Evolutionary conservation across 2,113 vertebrate genomes (phyloP).

Genomic region (Anhinga rufa): DNA sequence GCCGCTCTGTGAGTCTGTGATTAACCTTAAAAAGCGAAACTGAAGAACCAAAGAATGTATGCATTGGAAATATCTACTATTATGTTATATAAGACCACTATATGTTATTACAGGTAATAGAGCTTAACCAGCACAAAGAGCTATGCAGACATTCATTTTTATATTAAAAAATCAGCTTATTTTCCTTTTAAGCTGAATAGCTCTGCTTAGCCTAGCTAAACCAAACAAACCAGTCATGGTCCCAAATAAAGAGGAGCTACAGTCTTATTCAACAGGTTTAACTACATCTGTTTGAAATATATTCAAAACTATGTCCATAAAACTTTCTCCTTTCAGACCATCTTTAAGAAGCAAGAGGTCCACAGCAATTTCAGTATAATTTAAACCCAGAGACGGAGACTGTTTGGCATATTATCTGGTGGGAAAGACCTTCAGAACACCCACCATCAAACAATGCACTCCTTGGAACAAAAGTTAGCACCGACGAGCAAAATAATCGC

Average conservation of each 20-base stretch:
- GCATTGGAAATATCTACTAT: not conserved
- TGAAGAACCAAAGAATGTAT: not conserved
- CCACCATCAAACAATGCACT: not conserved
- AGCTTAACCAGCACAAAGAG: not conserved
- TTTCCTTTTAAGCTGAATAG: constrained; percentile 20
- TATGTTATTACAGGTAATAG: not conserved
- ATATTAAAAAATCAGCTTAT: not conserved
- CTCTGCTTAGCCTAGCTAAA: not conserved
- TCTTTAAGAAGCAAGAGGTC: not conserved
- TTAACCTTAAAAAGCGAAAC: not conserved
- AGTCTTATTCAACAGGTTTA: not conserved
- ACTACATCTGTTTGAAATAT: not conserved
- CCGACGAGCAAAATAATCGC: not conserved
- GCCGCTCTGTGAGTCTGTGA: too few relatives aligned
- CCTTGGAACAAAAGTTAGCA: not conserved
- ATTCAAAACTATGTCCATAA: not conserved
- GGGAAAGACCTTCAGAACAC: not conserved
- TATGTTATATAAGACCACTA: not conserved
- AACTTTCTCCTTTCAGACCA: not conserved
- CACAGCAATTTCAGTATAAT: not conserved
- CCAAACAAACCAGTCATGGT: not conserved
- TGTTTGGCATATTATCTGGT: not conserved
- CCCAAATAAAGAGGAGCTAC: not conserved
- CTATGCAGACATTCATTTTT: not conserved
- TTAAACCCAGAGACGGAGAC: not conserved